phyloP scores from a whole-genome alignment of 2,797 vertebrate species.

The Characodon lateralis region DNA sequence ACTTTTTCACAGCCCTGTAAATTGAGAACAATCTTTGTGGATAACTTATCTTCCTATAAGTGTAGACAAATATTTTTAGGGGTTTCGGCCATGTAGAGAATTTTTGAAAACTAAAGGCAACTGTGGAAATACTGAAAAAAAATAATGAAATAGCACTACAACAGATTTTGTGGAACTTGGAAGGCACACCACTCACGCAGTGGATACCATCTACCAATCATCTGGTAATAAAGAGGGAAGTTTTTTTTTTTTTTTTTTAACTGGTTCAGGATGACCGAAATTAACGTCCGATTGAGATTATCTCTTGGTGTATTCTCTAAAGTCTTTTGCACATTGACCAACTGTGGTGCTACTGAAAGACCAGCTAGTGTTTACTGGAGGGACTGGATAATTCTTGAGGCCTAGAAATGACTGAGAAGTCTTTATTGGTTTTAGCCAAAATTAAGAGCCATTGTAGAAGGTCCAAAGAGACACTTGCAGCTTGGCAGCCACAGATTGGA shows the following conservation, averaged over 20 bases:
- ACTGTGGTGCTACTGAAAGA: not conserved
- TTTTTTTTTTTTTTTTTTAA: not conserved
- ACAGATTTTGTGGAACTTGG: not conserved
- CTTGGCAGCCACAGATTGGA: too few relatives aligned
- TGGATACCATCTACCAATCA: not conserved
- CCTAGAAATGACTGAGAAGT: not conserved
- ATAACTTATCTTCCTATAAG: not conserved
- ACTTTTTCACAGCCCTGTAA: too few relatives aligned
- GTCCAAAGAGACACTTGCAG: too few relatives aligned
- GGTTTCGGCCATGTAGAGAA: conserved; percentile 3
- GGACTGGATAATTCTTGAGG: not conserved
- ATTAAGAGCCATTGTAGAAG: too few relatives aligned
- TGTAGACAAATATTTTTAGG: conserved; percentile 3
- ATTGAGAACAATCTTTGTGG: not conserved
- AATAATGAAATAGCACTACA: not conserved
- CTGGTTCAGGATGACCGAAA: not conserved
- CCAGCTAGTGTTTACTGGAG: not conserved
- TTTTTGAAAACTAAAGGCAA: conserved; percentile 8
- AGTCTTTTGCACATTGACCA: not conserved
- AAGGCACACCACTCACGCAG: not conserved
- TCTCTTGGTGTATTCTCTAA: not conserved
- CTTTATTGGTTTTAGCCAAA: too few relatives aligned
- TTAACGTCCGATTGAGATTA: not conserved
- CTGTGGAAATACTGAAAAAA: conserved; percentile 3
- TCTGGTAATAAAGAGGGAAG: not conserved